Evolutionary conservation across 2,113 vertebrate genomes (phyloP).

Genomic region (Lathamus discolor): DNA sequence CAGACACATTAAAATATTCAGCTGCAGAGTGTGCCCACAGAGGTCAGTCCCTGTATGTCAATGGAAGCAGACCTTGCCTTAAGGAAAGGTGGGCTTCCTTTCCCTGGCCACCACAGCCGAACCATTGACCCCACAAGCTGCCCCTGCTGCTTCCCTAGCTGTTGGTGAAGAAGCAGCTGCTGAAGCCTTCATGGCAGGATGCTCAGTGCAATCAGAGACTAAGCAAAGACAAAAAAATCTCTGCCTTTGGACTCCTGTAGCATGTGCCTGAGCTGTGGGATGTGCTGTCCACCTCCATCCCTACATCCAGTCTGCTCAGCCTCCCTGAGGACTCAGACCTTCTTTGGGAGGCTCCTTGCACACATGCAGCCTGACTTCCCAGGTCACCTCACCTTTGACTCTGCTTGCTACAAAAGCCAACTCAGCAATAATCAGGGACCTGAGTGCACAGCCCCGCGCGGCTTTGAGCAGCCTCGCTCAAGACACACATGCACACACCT

Average conservation of each 20-base stretch:
- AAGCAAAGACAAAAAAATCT: not conserved
- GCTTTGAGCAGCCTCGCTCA: fast-evolving
- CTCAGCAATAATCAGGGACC: not conserved
- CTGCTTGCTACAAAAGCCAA: not conserved
- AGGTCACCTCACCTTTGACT: not conserved
- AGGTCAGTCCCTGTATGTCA: not conserved
- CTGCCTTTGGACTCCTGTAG: not conserved
- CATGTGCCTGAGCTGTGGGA: fast-evolving
- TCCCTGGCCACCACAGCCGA: not conserved
- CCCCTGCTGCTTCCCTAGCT: not conserved
- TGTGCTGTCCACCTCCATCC: not conserved
- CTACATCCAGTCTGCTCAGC: not conserved
- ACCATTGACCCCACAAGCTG: fast-evolving
- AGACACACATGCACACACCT: not conserved
- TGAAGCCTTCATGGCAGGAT: not conserved
- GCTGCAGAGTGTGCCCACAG: not conserved
- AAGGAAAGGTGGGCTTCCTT: not conserved
- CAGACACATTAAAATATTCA: not conserved
- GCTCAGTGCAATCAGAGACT: not conserved
- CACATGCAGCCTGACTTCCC: not conserved
- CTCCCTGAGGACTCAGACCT: not conserved
- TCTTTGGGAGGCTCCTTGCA: not conserved
- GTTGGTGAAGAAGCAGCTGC: not conserved
- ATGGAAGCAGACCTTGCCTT: not conserved
- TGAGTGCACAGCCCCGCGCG: not conserved